A percentile compares a stretch with the other conserved stretches of the same genome.
Conservation (phyloP, 1,140 invertebrate species). For the Agrypnia vestita region DNA sequence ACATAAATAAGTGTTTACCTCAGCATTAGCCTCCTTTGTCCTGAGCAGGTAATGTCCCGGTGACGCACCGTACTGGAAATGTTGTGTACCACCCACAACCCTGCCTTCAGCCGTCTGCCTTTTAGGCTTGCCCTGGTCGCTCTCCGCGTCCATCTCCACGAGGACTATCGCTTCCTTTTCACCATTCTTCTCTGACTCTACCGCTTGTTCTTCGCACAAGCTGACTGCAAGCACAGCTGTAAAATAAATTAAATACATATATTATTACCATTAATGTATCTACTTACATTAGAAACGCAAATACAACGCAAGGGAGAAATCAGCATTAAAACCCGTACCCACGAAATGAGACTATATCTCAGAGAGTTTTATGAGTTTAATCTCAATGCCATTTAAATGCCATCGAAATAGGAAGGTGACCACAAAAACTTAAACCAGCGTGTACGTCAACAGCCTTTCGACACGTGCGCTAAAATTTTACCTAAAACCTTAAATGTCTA, state of each 20-base stretch:
- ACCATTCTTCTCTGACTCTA: neutral
- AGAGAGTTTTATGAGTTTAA: no score
- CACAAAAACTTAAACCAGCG: no score
- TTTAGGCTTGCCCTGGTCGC: slow-evolving; percentile 46
- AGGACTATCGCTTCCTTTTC: slow-evolving; percentile 31
- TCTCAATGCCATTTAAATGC: no score
- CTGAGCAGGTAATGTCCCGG: slow-evolving; percentile 55
- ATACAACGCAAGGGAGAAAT: no score
- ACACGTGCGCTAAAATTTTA: no score
- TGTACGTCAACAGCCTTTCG: no score
- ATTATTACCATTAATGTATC: neutral
- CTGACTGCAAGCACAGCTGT: slow-evolving; percentile 43
- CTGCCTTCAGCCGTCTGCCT: slow-evolving; percentile 54
- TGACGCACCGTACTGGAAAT: slow-evolving; percentile 52
- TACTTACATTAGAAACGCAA: neutral
- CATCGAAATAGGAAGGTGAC: no score
- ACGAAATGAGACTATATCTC: no score
- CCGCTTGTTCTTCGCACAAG: slow-evolving; percentile 43
- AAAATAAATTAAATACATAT: slow-evolving; percentile 24
- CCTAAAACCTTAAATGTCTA: no score
- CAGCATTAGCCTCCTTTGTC: slow-evolving; percentile 49
- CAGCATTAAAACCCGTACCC: no score
- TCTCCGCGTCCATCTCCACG: slow-evolving; percentile 33
- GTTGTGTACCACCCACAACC: slow-evolving; percentile 38
- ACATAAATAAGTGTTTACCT: slow-evolving; percentile 37